phyloP scores from a whole-genome alignment of 2,797 vertebrate species.

The Chaetophractus vellerosus region DNA sequence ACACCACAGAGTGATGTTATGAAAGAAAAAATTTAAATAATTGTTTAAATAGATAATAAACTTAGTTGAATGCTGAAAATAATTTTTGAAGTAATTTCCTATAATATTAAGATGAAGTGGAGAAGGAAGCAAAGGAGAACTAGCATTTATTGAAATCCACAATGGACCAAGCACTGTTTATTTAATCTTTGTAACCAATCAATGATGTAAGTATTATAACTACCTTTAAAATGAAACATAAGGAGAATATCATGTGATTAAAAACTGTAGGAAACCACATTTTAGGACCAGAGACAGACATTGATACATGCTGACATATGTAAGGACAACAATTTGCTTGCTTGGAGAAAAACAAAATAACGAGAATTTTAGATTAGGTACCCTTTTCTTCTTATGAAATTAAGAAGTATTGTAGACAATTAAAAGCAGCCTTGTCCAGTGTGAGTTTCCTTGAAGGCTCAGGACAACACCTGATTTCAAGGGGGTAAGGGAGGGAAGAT shows the following conservation, averaged over 20 bases:
- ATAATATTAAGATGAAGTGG: not conserved
- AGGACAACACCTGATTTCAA: not conserved
- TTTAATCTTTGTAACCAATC: not conserved
- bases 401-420: not conserved
- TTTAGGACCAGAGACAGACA: not conserved
- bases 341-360: not conserved
- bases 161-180: not conserved
- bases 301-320: not conserved
- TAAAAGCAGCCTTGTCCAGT: not conserved
- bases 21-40: not conserved
- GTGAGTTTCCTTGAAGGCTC: not conserved
- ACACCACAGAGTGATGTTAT: not conserved
- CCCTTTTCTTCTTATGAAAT: not conserved
- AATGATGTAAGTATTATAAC: not conserved
- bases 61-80: not conserved
- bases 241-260: not conserved
- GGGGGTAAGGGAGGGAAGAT: not conserved
- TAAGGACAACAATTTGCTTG: not conserved
- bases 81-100: not conserved
- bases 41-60: not conserved
- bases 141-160: not conserved
- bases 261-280: not conserved
- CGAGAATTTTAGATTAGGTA: not conserved
- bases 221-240: not conserved
- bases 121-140: not conserved